Conservation (phyloP, 2,113 vertebrate species). For the Hypomesus transpacificus region DNA sequence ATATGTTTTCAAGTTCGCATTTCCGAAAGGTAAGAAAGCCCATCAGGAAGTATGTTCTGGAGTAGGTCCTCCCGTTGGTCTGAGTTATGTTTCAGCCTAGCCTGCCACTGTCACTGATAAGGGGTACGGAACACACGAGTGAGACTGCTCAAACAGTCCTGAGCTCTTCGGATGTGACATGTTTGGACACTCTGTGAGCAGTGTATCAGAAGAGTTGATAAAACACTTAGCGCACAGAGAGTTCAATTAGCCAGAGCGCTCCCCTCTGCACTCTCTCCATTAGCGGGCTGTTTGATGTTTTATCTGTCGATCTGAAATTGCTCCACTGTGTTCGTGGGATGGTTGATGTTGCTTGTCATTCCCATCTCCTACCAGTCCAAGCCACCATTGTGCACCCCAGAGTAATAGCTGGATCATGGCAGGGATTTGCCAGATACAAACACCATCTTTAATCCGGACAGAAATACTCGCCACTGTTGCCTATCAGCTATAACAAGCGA, state of each 20-base stretch:
- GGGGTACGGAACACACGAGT: neutral
- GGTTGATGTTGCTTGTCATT: neutral
- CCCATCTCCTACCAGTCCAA: neutral
- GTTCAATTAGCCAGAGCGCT: conserved; percentile 7
- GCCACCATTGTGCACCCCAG: neutral
- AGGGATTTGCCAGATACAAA: neutral
- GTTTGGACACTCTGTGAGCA: neutral
- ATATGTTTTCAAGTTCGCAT: neutral
- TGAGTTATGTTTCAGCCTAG: neutral
- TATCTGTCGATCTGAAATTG: neutral
- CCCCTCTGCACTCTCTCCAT: neutral
- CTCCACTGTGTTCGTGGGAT: neutral
- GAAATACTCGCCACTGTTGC: neutral
- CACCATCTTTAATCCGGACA: neutral
- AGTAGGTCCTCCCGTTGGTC: neutral
- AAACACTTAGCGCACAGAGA: neutral
- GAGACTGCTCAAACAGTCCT: neutral
- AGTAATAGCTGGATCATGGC: conserved; percentile 1
- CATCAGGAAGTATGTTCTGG: conserved; percentile 22
- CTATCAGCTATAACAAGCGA: neutral
- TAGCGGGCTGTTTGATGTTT: neutral
- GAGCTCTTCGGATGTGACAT: neutral
- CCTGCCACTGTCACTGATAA: neutral
- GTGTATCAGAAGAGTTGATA: neutral
- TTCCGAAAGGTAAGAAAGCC: conserved; percentile 46